Base-by-base conservation (phyloP, 2,797 vertebrate species). In the Aldrovandia affinis region DNA sequence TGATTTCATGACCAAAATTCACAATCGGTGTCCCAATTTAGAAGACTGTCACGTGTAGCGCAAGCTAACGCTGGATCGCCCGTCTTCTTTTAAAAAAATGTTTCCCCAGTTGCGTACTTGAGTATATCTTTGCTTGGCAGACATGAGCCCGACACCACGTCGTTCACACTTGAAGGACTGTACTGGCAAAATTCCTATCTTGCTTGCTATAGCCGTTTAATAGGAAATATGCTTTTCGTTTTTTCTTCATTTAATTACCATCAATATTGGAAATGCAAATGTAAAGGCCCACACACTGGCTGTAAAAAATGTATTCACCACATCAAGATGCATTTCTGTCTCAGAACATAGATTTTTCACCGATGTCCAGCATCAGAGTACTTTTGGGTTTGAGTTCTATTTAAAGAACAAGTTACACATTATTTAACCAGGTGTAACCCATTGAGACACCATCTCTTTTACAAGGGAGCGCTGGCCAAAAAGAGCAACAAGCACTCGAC, bases 281-380 rank as follows among this genome's bases (percentile, higher is more conserved):
- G 44, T 83, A 54, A 36, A 22, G 10, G 14, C 33, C 15, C 52
- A 55, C 39, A 77, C 61, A 81, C 39, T 44, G 54, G 22, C 54
- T 57, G 33, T 68, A 42, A 65, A 25, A 84, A 63, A 28, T 54
- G 3, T 25, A 63, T 79, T 79, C 30, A 47, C 75, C 30, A 39
- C 44, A 15, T 22, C 73, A 78, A 30, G 36, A 42, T 55, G 44
- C 22, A 44, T 44, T 44, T n/a, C 22, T 75, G 36, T 20, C 2
- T 78, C 77, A 18, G 77, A 30, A 33, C n/a, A 15, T 28, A 22
- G 83, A 75, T 82, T 83, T 83, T 81, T 73, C 78, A 57, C 52
- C 15, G 65, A 61, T 61, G 83, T 57, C 68, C 82, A 57, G 59
- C 18, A 0, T 0, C 18, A 39, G 39, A 6, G 9, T 2, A 39